These are phyloP conservation scores for Tanaodytes sp. DNA, from an alignment of 2,888 invertebrate genomes.

Conservation along the genomic window DNA sequence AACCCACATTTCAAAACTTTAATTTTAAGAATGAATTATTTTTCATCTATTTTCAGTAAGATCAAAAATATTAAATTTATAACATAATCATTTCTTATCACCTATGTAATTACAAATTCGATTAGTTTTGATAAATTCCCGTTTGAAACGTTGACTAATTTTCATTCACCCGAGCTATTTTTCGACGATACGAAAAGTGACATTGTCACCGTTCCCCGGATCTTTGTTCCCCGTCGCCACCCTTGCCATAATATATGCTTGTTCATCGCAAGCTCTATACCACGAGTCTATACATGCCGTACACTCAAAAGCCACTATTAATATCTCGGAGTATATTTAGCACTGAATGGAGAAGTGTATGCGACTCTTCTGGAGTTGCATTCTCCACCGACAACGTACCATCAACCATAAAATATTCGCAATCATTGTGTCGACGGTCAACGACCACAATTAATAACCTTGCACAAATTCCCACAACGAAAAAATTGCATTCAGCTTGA, in stretches of 20 bases:
- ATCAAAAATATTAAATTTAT: not conserved
- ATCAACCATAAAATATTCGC: slow-evolving; percentile 57
- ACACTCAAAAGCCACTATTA: slow-evolving; percentile 62
- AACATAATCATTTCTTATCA: not conserved
- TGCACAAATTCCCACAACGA: no score
- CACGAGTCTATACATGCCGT: slow-evolving; percentile 28
- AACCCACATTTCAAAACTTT: no score
- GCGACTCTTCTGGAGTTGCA: slow-evolving; percentile 54
- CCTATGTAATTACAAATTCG: not conserved
- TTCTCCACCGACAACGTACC: slow-evolving; percentile 57
- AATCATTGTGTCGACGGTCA: slow-evolving; percentile 44
- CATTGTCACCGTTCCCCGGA: slow-evolving; percentile 24
- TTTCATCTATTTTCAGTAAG: no score
- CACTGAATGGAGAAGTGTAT: slow-evolving; percentile 67
- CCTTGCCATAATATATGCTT: slow-evolving; percentile 31
- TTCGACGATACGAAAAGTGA: slow-evolving; percentile 9
- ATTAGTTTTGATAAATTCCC: not conserved
- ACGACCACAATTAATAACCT: slow-evolving; percentile 46
- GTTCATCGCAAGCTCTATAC: slow-evolving; percentile 35
- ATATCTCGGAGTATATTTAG: slow-evolving; percentile 70
- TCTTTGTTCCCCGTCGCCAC: slow-evolving; percentile 37
- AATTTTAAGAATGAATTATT: no score
- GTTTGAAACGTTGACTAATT: slow-evolving; percentile 10
- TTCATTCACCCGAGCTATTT: slow-evolving; percentile 15
- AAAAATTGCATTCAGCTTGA: no score